Evolutionary conservation across 53 echinoderm and acorn worm species (phyloP).

Genomic region (Paracentrotus lividus): DNA sequence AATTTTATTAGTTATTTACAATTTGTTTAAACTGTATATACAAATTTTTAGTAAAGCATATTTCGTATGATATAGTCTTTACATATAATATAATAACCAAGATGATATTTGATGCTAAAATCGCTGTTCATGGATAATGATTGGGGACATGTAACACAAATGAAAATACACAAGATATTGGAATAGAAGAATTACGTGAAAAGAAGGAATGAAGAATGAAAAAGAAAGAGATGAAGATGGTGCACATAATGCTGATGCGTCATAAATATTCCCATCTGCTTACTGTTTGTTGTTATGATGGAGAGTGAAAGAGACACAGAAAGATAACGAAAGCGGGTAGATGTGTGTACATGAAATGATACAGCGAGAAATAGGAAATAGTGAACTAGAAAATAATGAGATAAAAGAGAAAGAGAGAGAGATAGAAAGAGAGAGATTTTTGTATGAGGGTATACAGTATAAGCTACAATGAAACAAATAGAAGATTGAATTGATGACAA

Average conservation of each 20-base stretch:
- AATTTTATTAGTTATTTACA: conserved; percentile 63
- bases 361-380: neutral
- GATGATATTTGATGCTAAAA: conserved; percentile 26
- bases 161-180: neutral
- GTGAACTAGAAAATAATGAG: too few species aligned
- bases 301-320: neutral
- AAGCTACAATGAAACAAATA: neutral
- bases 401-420: neutral
- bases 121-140: neutral
- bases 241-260: neutral
- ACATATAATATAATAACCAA: conserved; percentile 50
- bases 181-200: neutral
- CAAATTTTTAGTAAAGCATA: conserved; percentile 55
- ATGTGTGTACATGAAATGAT: neutral
- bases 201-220: neutral
- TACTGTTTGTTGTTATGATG: neutral
- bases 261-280: neutral
- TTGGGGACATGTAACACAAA: neutral
- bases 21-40: conserved; percentile 59
- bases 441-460: too few species aligned
- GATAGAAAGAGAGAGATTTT: neutral
- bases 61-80: conserved; percentile 48
- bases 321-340: neutral
- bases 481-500: neutral
- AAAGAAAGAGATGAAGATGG: neutral